A percentile compares a stretch with the other conserved stretches of the same genome.
Conservation (phyloP, 2,888 invertebrate species). For the Polymixis flavicincta region DNA sequence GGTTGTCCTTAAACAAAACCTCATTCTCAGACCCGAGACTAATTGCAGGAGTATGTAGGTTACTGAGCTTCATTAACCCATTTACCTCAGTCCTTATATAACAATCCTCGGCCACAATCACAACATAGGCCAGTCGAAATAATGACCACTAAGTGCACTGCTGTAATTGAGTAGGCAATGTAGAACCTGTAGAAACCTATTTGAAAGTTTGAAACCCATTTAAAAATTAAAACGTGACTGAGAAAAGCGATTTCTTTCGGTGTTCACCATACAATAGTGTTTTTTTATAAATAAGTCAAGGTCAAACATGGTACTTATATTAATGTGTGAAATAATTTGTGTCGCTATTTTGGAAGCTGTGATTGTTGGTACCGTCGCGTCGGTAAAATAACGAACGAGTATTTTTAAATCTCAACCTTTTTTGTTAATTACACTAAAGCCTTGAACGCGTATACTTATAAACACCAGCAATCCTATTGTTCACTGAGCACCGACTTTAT, state of each 20-base stretch:
- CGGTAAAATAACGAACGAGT: slow-evolving; percentile 14
- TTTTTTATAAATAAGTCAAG: slow-evolving; percentile 43
- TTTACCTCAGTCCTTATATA: slow-evolving; percentile 15
- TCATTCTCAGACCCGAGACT: neutral
- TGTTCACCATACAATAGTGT: slow-evolving; percentile 24
- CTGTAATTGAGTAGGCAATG: neutral
- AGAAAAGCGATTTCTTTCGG: slow-evolving; percentile 12
- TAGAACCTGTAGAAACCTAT: neutral
- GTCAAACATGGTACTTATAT: slow-evolving; percentile 51
- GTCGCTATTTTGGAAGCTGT: slow-evolving; percentile 26
- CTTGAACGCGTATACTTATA: slow-evolving; percentile 47
- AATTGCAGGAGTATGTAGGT: neutral
- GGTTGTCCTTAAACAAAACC: neutral
- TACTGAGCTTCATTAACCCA: slow-evolving; percentile 21
- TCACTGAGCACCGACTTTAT: slow-evolving; percentile 49
- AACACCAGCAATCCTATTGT: slow-evolving; percentile 51
- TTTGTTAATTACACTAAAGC: slow-evolving; percentile 43
- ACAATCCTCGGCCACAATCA: neutral
- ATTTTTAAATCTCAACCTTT: slow-evolving; percentile 10
- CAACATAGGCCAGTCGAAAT: slow-evolving; percentile 6
- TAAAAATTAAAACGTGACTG: slow-evolving; percentile 43
- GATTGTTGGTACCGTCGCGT: neutral
- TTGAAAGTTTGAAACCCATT: neutral
- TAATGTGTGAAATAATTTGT: slow-evolving; percentile 30
- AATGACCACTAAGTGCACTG: neutral